Base-by-base conservation (phyloP, 2,888 invertebrate species). In the Tenthredo amoena region DNA sequence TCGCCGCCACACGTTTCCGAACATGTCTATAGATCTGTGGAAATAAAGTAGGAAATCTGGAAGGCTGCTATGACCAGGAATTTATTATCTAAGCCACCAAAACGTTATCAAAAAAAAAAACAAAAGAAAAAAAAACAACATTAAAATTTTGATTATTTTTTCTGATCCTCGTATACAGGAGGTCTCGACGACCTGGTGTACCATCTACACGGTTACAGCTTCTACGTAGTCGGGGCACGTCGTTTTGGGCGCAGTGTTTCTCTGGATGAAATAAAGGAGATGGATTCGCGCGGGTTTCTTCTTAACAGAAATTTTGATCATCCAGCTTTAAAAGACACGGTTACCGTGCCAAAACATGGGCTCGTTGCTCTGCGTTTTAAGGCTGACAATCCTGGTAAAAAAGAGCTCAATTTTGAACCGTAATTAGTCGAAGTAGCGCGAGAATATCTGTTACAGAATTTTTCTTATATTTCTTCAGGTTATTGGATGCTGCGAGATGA, bases 401-500 rank as follows among this genome's bases (percentile, higher is more conserved):
- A 31, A 6, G 50, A 31, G 37, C 40, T 40, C 15, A 21, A 5
- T 18, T 31, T 77, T 34, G 5, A 55, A 9, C 26, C 9, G 68
- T 40, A 47, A 76, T 12, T 18, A 68, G 34, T 71, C 86, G 82
- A 43, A 76, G 76, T 55, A 71, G 12, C 43, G 71, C 43, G 68
- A 86, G 68, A 18, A 43, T 62, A 85, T 74, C 74, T 82, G 5
- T 3, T 10, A 72, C 9, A 9, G 37, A 6, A 7, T 26, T 3
- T 9, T 77, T 7, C 3, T 55, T 34, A n/a, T 55, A 18, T 40
- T 10, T 65, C 88, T 47, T 72, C 89, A 96, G 97, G 97, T 18
- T 97, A 96, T 89, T 97, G 97, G 97, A 95, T 97, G 93, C 94
- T 97, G 92, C 95, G 97, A 88, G 97, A 97, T 88, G 97, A 97